Base-by-base conservation (phyloP, 2,797 vertebrate genomes). In the Labroides dimidiatus region DNA sequence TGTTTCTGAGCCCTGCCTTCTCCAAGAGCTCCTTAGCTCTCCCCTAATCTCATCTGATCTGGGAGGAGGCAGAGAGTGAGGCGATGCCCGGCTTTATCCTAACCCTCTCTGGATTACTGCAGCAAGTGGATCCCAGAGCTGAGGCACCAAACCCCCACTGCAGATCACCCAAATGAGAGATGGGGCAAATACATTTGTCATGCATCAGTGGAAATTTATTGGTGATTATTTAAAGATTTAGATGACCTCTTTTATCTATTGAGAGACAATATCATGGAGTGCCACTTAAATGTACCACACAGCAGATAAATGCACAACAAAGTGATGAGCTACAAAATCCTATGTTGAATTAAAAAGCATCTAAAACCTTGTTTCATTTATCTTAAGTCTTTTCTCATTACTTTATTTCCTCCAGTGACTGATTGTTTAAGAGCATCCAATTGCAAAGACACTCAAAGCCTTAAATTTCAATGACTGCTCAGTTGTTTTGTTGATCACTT, bases 31-130 rank as follows among this genome's bases (percentile, higher is more conserved):
- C 84, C 84, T 87, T 78, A 87, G 71, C 77, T 55, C 75, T 70
- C 60, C 69, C 71, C 83, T 92, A 93, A 92, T 91, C 91, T 89
- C 79, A 87, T 87, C 84, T 80, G 87, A 89, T 86, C 89, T 82
- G 82, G 80, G 87, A 86, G 90, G 89, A 87, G 88, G 78, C 75
- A 88, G 81, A 75, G 82, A 77, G 82, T 59, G 82, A 83, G 83
- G 75, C 50, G 64, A 85, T 84, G 78, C 84, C 69, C 39, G 78
- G 64, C 84, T 89, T 91, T 84, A 89, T 72, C 33, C 69, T 84
- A 86, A 87, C 84, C 76, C 84, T 74, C 80, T 49, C 72, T 73
- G 80, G 90, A 91, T 91, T 88, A 90, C 56, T 80, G 75, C 76
- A 80, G 84, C 82, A 78, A 80, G 81, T 77, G 75, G 77, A 87